Percentiles rank a stretch among this genome's conserved stretches.
These are phyloP conservation scores for Ooceraea biroi DNA, from an alignment of 1,140 invertebrate genomes.

Conservation along the genomic window DNA sequence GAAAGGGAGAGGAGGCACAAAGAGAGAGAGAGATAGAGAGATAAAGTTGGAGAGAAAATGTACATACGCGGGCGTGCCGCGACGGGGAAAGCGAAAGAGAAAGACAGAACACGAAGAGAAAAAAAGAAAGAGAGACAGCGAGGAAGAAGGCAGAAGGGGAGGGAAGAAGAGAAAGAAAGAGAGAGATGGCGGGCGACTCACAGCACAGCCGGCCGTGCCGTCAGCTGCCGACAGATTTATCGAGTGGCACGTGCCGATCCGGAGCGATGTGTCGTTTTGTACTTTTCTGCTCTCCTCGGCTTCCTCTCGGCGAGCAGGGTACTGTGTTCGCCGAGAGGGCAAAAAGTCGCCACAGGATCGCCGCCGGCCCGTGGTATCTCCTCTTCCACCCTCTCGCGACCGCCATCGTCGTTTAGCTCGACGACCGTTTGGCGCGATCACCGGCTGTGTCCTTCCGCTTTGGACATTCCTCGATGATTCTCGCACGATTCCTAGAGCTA, in stretches of 20 bases:
- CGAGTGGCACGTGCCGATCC: slow-evolving; percentile 86
- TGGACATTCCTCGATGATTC: slow-evolving; percentile 49
- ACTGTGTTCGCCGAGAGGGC: slow-evolving; percentile 68
- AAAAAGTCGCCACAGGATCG: slow-evolving; percentile 66
- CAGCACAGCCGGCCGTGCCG: slow-evolving; percentile 81
- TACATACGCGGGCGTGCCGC: slow-evolving; percentile 20
- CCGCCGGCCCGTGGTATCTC: background rate
- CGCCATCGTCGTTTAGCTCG: slow-evolving; percentile 49
- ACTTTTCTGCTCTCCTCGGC: slow-evolving; percentile 77
- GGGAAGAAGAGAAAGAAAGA: slow-evolving; percentile 73
- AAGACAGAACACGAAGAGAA: background rate
- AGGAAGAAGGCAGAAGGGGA: slow-evolving; percentile 26
- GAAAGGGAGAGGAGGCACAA: too few relatives aligned
- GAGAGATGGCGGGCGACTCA: slow-evolving; percentile 55
- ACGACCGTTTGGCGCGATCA: background rate
- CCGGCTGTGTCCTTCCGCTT: slow-evolving; percentile 47
- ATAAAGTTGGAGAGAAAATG: background rate
- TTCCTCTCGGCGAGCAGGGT: slow-evolving; percentile 19
- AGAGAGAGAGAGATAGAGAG: background rate
- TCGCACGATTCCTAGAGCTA: slow-evolving; percentile 26
- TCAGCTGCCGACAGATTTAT: slow-evolving; percentile 87
- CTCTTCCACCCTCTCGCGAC: slow-evolving; percentile 15
- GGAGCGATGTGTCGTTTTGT: slow-evolving; percentile 81
- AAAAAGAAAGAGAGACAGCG: slow-evolving; percentile 1
- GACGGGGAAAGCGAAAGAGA: background rate